Evolutionary conservation across 2,797 vertebrate genomes (phyloP), one percentile per base, ranked within the genome.

Genomic region (Sylvia borin): DNA sequence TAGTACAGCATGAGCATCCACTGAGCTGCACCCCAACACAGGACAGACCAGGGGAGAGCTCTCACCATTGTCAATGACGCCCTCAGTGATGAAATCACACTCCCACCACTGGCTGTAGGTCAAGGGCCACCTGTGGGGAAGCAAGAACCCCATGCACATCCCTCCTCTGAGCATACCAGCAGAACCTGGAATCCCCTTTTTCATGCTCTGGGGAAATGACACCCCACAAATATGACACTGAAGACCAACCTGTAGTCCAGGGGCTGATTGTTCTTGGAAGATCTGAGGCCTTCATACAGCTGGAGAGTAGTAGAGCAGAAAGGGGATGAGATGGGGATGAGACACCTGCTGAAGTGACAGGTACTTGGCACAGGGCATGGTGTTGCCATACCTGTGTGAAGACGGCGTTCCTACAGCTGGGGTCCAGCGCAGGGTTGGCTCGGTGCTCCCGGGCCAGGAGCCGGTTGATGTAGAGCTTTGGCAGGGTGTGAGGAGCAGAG

Each of bases 61-160:
- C 95, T 88, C 82, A 99, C 99, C 99, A 74, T 99, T 98, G 95
- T 99, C 99, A 8, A 99, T 97, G 97, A 99, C 99, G 86, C 99
- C 99, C 96, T 99, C 99, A 1, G 98, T 98, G 53, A 99, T 98
- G 97, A 99, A 99, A 91, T 99, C 99, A 7, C 99, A 99, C 58
- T 99, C 98, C 99, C 99, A 99, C 99, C 99, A 99, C 97, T 99
- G 99, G 95, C 97, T 98, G 47, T 99, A 98, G 55, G 98, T 98
- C 65, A 98, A 97, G 22, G 99, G 99, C 99, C 99, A 99, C 96
- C 99, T 99, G 94, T 11, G 4, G 67, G 42, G 36, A 92, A 92
- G 16, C 7, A 42, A 74, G 17, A 84, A 24, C 16, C 54, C 20
- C 42, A 22, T 31, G 55, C 8, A 60, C 13, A n/a, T 43, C 34